Evolutionary conservation across 2,888 invertebrate genomes (phyloP).

Genomic region (Acleris sparsana): DNA sequence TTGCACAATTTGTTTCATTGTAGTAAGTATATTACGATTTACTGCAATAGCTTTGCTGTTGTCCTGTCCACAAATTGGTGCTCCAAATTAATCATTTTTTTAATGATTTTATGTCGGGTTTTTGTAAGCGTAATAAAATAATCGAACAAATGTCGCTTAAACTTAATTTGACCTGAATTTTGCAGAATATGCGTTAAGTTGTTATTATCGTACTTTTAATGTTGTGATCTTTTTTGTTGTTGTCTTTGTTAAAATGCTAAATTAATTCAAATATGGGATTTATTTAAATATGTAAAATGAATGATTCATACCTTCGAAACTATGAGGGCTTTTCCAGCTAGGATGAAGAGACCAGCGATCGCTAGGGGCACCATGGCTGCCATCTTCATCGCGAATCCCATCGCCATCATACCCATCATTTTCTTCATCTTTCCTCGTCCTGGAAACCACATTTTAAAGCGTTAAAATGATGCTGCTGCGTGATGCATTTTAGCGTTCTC

Average conservation of each 20-base stretch:
- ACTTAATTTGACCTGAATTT: too few relatives aligned
- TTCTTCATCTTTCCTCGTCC: slow-evolving; percentile 94
- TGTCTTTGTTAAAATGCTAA: too few relatives aligned
- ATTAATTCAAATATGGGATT: too few relatives aligned
- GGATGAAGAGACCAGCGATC: slow-evolving; percentile 90
- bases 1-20: background rate
- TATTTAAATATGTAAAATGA: too few relatives aligned
- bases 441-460: slow-evolving; percentile 60
- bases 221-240: too few relatives aligned
- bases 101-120: too few relatives aligned
- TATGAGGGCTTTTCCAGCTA: slow-evolving; percentile 94
- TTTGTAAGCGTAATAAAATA: too few relatives aligned
- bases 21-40: background rate
- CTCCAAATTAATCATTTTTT: too few relatives aligned
- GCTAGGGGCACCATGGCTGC: slow-evolving; percentile 91
- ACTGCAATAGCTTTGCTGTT: background rate
- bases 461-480: background rate
- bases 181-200: too few relatives aligned
- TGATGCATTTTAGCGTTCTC: too few relatives aligned
- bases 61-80: background rate
- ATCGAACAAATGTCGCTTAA: too few relatives aligned
- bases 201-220: too few relatives aligned
- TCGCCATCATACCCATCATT: slow-evolving; percentile 96
- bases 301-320: slow-evolving; percentile 85
- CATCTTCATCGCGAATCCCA: slow-evolving; percentile 93